Conservation (phyloP, 2,888 invertebrate species). For the Diplolepis rosae region DNA sequence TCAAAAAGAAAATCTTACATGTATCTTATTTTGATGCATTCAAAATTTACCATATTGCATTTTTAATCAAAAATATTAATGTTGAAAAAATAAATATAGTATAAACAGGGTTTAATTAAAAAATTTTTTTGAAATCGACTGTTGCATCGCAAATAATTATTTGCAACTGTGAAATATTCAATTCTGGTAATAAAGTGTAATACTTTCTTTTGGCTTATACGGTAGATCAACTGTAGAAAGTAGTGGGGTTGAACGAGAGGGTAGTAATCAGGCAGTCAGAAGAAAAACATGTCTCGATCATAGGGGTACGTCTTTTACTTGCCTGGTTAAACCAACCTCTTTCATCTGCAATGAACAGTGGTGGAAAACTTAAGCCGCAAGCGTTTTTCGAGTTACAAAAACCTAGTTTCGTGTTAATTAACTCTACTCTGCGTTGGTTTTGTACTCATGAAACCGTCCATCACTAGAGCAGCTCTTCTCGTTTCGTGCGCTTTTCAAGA, state of each 20-base stretch:
- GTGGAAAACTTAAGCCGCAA: slow-evolving; percentile 4
- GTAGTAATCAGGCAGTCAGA: slow-evolving; percentile 11
- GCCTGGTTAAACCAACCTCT: background rate
- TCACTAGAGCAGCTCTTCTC: slow-evolving; percentile 33
- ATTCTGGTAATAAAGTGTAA: too few species aligned
- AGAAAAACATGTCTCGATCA: slow-evolving; percentile 8
- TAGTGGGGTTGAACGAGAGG: background rate
- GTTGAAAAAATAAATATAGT: too few species aligned
- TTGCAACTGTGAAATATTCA: too few species aligned
- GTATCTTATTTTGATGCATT: too few species aligned
- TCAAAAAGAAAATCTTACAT: too few species aligned
- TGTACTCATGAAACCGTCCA: slow-evolving; percentile 31
- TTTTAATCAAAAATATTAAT: too few species aligned
- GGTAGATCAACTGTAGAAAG: too few species aligned
- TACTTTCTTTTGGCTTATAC: too few species aligned
- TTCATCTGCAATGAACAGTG: slow-evolving; percentile 12
- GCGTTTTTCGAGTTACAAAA: slow-evolving; percentile 28
- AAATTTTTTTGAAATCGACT: too few species aligned
- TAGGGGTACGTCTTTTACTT: slow-evolving; percentile 12
- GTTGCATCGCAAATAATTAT: too few species aligned
- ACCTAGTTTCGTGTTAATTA: slow-evolving; percentile 54
- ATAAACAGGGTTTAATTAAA: too few species aligned
- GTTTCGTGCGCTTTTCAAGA: slow-evolving; percentile 34
- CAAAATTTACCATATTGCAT: too few species aligned
- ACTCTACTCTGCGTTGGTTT: slow-evolving; percentile 40